Conservation (phyloP, 2,888 invertebrate genomes). For the Eilema caniola region DNA sequence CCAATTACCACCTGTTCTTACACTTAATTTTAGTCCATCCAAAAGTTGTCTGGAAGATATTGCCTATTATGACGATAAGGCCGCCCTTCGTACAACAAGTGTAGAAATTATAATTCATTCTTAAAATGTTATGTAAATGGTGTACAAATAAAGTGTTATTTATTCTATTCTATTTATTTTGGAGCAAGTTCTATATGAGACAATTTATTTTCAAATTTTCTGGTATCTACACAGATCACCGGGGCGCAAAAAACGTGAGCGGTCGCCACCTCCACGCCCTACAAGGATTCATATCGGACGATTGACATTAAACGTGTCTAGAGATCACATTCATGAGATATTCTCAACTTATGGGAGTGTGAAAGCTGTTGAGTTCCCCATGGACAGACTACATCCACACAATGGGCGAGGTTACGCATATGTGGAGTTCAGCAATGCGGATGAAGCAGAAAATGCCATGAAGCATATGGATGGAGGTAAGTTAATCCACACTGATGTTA, state of each 20-base stretch:
- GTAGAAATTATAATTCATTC: too few species aligned
- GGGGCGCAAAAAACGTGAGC: conserved; percentile 90
- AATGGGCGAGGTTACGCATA: conserved; percentile 98
- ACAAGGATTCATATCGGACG: conserved; percentile 98
- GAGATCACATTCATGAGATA: conserved; percentile 96
- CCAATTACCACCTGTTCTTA: too few species aligned
- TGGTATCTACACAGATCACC: conserved; percentile 80
- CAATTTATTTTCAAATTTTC: too few species aligned
- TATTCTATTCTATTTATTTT: too few species aligned
- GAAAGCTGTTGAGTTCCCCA: conserved; percentile 95
- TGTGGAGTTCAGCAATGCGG: conserved; percentile 96
- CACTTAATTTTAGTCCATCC: too few species aligned
- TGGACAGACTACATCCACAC: conserved; percentile 95
- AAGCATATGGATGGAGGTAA: conserved; percentile 99
- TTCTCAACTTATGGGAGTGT: conserved; percentile 96
- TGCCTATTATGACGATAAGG: too few species aligned
- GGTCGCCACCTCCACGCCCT: conserved; percentile 96
- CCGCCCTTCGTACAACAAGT: too few species aligned
- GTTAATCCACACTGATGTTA: too few species aligned
- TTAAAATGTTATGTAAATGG: too few species aligned
- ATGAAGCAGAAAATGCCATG: conserved; percentile 99
- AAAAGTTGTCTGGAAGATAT: too few species aligned
- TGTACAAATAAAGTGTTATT: too few species aligned
- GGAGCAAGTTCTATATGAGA: too few species aligned
- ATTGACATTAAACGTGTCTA: conserved; percentile 96